Base-by-base conservation (phyloP, 2,113 vertebrate species). In the Serinus canaria region DNA sequence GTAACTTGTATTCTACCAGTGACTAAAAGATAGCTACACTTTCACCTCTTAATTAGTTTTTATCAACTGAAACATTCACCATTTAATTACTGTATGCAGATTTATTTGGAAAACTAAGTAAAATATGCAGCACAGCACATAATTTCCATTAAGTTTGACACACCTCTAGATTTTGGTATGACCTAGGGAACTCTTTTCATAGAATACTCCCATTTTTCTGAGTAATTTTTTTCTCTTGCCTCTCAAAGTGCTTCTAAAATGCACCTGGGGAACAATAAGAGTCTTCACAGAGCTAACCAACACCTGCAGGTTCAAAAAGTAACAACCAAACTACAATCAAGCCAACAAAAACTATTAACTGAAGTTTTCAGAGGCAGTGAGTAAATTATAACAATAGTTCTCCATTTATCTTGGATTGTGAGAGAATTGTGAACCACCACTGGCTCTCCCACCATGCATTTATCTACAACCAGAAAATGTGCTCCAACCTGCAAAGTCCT, bases 291-390 rank as follows among this genome's bases (percentile, higher is more conserved):
- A 94, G 55, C 46, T 89, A 82, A 73, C 56, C 63, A 83, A 95
- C 66, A 88, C 82, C 92, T 96, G 74, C 66, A 96, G 72, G 93
- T 98, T 96, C 94, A 86, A 95, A 92, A 89, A 92, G 89, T 69
- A 84, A 94, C 90, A 91, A 85, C 43, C 14, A 5, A 49, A 31
- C 63, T 50, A 39, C 31, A 80, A 69, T 21, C 17, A 67, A 86
- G 78, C 83, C 46, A 78, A 95, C 33, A 96, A 89, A 94, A 93
- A 55, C 88, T 44, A 95, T 55, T 46, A n/a, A 21, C n/a, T 97
- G 59, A 25, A 72, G 90, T 87, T 93, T 94, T 49, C 91, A 52
- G 83, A 96, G 58, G 72, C 92, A 88, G 79, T 53, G 53, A 97
- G 78, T 63, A 95, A 92, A 92, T 47, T 35, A 7, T 9, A 96